Evolutionary conservation across 2,888 invertebrate species (phyloP).

Genomic region (Camptogramma bilineatum): DNA sequence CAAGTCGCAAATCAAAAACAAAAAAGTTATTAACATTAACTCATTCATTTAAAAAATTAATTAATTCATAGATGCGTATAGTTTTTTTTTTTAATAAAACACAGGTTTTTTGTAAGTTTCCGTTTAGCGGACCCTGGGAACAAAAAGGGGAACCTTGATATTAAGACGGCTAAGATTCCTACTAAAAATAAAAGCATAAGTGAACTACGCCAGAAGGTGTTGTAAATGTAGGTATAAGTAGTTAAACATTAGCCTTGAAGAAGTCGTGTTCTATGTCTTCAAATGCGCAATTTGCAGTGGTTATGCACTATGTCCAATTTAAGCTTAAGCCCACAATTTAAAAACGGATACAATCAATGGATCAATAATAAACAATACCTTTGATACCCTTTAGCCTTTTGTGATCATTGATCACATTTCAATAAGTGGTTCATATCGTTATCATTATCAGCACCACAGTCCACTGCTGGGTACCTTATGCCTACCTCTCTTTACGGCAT

Average conservation of each 20-base stretch:
- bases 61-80: too few relatives aligned
- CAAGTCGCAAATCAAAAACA: too few relatives aligned
- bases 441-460: too few relatives aligned
- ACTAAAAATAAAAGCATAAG: slow-evolving; percentile 19
- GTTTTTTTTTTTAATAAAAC: too few relatives aligned
- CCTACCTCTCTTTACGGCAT: too few relatives aligned
- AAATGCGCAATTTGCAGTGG: slow-evolving; percentile 68
- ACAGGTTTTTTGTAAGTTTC: too few relatives aligned
- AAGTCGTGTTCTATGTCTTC: slow-evolving; percentile 67
- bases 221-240: slow-evolving; percentile 38
- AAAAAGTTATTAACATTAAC: too few relatives aligned
- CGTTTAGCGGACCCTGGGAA: too few relatives aligned
- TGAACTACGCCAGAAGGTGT: slow-evolving; percentile 26
- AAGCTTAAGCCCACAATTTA: slow-evolving; percentile 55
- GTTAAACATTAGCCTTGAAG: slow-evolving; percentile 68
- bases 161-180: slow-evolving; percentile 1
- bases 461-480: too few relatives aligned
- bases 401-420: not conserved
- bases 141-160: not conserved
- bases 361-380: slow-evolving; percentile 19
- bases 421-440: not conserved
- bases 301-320: slow-evolving; percentile 61
- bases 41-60: too few relatives aligned
- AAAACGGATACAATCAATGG: slow-evolving; percentile 39
- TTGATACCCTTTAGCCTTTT: slow-evolving; percentile 1